Conservation (phyloP, 2,113 vertebrate genomes). For the Poeciliopsis retropinna region DNA sequence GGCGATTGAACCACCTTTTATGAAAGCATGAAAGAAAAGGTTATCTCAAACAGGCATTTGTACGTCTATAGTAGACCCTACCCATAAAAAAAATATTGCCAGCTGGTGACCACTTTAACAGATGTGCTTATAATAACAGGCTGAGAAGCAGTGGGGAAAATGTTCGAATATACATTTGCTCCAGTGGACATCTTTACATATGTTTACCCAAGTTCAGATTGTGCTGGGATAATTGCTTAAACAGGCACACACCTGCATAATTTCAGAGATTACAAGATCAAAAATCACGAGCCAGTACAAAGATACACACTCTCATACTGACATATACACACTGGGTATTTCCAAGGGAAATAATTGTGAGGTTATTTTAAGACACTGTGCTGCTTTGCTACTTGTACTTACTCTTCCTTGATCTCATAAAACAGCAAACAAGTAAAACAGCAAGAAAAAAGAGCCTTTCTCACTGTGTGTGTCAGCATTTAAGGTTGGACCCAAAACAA, state of each 20-base stretch:
- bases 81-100: background rate
- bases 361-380: slow-evolving; percentile 46
- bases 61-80: background rate
- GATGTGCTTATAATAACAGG: background rate
- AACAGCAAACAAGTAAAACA: slow-evolving; percentile 29
- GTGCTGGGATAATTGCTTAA: slow-evolving; percentile 14
- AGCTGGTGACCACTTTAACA: background rate
- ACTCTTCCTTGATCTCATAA: slow-evolving; percentile 28
- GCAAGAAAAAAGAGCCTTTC: background rate
- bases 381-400: slow-evolving; percentile 28
- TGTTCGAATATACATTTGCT: slow-evolving; percentile 21
- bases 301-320: slow-evolving; percentile 9
- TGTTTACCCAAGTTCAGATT: slow-evolving; percentile 32
- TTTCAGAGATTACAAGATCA: slow-evolving; percentile 36
- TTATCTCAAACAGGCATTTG: slow-evolving; percentile 34
- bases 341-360: slow-evolving; percentile 62
- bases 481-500: slow-evolving; percentile 6
- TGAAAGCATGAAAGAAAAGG: slow-evolving; percentile 47
- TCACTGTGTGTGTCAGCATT: slow-evolving; percentile 28
- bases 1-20: slow-evolving; percentile 47
- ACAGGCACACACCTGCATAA: slow-evolving; percentile 38
- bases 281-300: slow-evolving; percentile 20
- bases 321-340: slow-evolving; percentile 57
- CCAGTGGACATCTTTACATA: slow-evolving; percentile 20
- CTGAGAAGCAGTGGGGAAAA: slow-evolving; percentile 8